phyloP scores from a whole-genome alignment of 2,113 vertebrate species.

The Siniperca chuatsi region DNA sequence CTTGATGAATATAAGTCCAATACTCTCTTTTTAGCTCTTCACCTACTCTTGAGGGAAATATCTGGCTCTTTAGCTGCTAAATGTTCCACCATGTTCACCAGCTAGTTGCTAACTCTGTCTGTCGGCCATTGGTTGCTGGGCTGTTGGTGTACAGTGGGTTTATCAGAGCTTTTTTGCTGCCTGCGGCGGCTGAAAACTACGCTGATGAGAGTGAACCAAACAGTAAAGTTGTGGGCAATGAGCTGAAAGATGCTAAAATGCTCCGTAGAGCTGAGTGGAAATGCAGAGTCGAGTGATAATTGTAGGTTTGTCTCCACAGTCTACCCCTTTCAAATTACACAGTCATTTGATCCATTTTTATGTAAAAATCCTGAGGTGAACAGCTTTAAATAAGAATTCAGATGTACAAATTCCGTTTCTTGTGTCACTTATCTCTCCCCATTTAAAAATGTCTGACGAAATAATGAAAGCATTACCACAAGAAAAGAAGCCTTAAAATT shows the following conservation, averaged over 20 bases:
- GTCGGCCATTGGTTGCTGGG: not conserved
- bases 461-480: not conserved
- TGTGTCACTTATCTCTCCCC: not conserved
- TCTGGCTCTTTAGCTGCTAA: not conserved
- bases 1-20: no score
- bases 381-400: not conserved
- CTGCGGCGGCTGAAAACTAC: no score
- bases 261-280: not conserved
- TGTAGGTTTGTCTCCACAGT: no score
- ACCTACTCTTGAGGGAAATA: not conserved
- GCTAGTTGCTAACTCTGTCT: not conserved
- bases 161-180: no score
- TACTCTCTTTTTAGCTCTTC: not conserved
- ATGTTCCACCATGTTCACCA: not conserved
- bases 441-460: not conserved
- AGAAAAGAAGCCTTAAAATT: not conserved
- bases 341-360: not conserved
- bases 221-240: not conserved
- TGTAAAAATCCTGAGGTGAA: not conserved
- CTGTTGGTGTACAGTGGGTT: no score
- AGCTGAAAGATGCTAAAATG: not conserved
- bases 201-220: no score
- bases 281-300: not conserved
- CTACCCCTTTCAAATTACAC: not conserved
- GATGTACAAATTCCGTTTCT: not conserved